These are phyloP conservation scores for Papilio demoleus DNA, from an alignment of 2,888 invertebrate species.

Conservation along the genomic window DNA sequence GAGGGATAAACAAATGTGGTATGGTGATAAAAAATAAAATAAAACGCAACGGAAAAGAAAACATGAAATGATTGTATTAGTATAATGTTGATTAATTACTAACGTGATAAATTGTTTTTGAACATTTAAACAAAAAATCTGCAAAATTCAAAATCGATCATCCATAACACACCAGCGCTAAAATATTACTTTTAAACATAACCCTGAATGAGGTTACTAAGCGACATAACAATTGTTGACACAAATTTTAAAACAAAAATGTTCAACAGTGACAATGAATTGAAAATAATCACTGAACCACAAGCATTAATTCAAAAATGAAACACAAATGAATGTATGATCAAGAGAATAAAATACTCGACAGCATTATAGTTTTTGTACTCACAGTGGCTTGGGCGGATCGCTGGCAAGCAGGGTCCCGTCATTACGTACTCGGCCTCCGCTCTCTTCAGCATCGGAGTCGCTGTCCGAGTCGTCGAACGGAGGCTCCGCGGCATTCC, in stretches of 20 bases:
- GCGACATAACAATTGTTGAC: neutral
- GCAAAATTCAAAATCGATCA: neutral
- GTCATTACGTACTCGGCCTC: conserved; percentile 92
- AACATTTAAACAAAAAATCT: neutral
- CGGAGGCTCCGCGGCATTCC: conserved; percentile 85
- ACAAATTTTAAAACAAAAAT: neutral
- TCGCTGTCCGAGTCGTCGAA: conserved; percentile 91
- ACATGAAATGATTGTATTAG: conserved; percentile 28
- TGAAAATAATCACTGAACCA: neutral
- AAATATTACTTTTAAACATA: neutral
- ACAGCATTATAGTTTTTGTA: conserved; percentile 49
- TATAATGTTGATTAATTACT: neutral
- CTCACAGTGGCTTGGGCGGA: conserved; percentile 98
- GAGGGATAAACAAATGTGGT: conserved; percentile 42
- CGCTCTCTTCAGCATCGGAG: conserved; percentile 92
- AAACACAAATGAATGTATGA: conserved; percentile 2
- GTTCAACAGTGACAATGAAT: neutral
- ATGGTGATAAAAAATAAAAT: conserved; percentile 38
- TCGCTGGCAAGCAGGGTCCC: conserved; percentile 98
- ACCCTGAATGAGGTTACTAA: conserved; percentile 17
- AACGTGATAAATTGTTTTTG: neutral
- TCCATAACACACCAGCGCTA: neutral
- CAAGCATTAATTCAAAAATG: conserved; percentile 5
- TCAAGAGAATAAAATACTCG: neutral
- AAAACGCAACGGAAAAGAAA: conserved; percentile 42